phyloP scores from a whole-genome alignment of 2,113 vertebrate species.

The Oreochromis tanganicae region DNA sequence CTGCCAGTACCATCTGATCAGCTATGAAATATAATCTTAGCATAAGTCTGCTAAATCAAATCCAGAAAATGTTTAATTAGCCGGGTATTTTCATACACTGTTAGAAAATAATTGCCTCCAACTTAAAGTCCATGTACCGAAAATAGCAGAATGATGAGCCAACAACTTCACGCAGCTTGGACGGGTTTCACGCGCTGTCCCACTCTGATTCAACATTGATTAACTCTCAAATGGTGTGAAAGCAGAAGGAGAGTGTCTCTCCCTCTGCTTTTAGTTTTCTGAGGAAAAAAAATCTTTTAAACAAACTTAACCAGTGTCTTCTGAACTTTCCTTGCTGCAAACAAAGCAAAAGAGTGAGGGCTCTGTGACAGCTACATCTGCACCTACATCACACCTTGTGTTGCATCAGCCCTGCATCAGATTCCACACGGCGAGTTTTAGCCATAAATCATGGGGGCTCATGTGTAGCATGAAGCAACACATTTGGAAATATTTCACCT shows the following conservation, averaged over 20 bases:
- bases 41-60: background rate
- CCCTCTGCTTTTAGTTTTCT: background rate
- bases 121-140: slow-evolving; percentile 1
- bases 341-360: background rate
- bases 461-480: slow-evolving; percentile 30
- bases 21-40: background rate
- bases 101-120: slow-evolving; percentile 11
- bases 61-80: slow-evolving; percentile 30
- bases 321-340: background rate
- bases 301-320: background rate
- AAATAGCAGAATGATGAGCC: slow-evolving; percentile 45
- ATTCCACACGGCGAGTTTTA: background rate
- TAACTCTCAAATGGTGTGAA: slow-evolving; percentile 38
- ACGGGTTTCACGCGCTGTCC: background rate
- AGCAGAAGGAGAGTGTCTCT: background rate
- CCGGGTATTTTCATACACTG: slow-evolving; percentile 7
- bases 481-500: background rate
- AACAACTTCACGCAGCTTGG: slow-evolving; percentile 31
- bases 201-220: slow-evolving; percentile 37
- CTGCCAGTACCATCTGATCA: slow-evolving; percentile 26
- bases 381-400: background rate
- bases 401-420: slow-evolving; percentile 19
- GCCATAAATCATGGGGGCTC: background rate
- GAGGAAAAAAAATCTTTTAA: background rate
- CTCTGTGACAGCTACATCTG: slow-evolving; percentile 3